Evolutionary conservation across 2,113 vertebrate genomes (phyloP), one percentile per base, ranked within the genome.

Genomic region (Calidris pygmaea): DNA sequence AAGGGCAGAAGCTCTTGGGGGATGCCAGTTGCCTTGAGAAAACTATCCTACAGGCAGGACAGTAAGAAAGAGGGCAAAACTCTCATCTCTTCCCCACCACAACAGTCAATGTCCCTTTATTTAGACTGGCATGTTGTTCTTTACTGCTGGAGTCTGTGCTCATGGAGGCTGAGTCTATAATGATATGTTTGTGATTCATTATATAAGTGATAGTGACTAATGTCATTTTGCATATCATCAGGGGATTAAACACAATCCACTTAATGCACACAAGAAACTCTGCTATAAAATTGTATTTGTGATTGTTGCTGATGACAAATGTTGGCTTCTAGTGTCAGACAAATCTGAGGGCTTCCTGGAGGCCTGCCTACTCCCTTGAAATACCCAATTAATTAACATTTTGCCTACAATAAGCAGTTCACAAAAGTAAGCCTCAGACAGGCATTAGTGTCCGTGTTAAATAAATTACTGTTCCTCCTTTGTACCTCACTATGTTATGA

Each of bases 311-410:
- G 85, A 62, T 83, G 91, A 86, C 74, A 85, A 93, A 93, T 32
- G 37, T 76, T 91, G 62, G 39, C 62, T 82, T 87, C 85, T 62
- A 68, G 48, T 47, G 58, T 85, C 67, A 85, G 74, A 77, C 45
- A 96, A 93, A 93, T 79, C 84, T 1, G 5, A 93, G 71, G 62
- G 55, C 53, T 88, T 96, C 71, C 91, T 91, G 7, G 3, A 91
- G 66, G 45, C 82, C 71, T 95, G 78, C 58, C 71, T 85, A 10
- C 70, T 96, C 62, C 75, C 85, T 71, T 91, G 71, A 90, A 95
- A 94, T 80, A 88, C 15, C 26, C 12, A 83, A 74, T 91, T 91
- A 96, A 95, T 79, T 87, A 95, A 23, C 66, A 66, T 89, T 94
- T 96, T 96, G 41, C 67, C 71, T 94, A 77, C 71, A 94, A 90